Evolutionary conservation across 2,113 vertebrate genomes (phyloP), one percentile per base, ranked within the genome.

Genomic region (Eonycteris spelaea): DNA sequence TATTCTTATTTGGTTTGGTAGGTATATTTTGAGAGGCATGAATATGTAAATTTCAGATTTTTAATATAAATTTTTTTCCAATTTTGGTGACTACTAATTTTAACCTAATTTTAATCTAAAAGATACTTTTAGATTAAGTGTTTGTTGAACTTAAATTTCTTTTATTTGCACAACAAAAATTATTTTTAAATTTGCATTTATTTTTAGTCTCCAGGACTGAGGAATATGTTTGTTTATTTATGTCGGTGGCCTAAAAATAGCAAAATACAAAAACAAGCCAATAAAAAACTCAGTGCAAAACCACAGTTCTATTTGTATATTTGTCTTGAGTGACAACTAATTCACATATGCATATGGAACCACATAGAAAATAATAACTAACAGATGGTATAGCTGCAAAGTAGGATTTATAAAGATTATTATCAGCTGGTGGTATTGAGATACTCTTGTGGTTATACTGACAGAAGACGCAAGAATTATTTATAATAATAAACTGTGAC

Each of bases 371-470:
- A 96, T 98, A 97, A 95, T 98, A 86, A 98, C 96, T 98, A 98
- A 98, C 98, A 98, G 98, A 98, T 98, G 98, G 98, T 88, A 91
- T 92, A 93, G 96, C 96, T 97, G 96, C 98, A 97, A 98, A 98
- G 96, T 96, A 98, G 97, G 97, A 98, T 98, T 98, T 98, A 97
- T 97, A 95, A 98, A 98, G 98, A 98, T 98, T 98, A 98, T 96
- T 95, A 94, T 97, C 95, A 97, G 95, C 96, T 98, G 98, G 86
- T 97, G 94, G 80, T 97, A 78, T 93, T 97, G 92, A 95, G 95
- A 93, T 84, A 95, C 94, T 98, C 92, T 96, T 98, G 95, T 97
- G 97, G 97, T 98, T 98, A 96, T 77, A 97, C 35, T 97, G 96
- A 98, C 97, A 95, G 97, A 91, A 98, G 95, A 98, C 95, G 95